Conservation (phyloP, 2,888 invertebrate genomes). For the Eupithecia insigniata region DNA sequence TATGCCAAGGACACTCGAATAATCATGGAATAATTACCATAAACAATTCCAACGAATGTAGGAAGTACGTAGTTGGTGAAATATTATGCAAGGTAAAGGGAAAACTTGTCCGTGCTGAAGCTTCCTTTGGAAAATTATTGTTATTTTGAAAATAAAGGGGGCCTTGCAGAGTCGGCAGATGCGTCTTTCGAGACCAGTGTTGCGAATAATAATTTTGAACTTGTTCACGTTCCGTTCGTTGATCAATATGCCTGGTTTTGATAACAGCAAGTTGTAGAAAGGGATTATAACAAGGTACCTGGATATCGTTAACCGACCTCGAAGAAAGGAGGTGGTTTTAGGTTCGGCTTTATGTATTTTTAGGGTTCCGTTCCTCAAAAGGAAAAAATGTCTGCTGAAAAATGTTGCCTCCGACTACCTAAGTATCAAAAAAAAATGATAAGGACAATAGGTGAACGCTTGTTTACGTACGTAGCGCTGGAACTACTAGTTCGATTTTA, state of each 20-base stretch:
- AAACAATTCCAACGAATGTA: conserved; percentile 6
- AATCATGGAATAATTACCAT: conserved; percentile 6
- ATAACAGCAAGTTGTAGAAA: background rate
- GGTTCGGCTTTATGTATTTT: too few relatives aligned
- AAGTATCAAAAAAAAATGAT: too few relatives aligned
- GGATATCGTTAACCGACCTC: too few relatives aligned
- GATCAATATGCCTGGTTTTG: background rate
- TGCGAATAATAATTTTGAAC: background rate
- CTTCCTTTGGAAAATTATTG: background rate
- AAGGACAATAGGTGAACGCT: too few relatives aligned
- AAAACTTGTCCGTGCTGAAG: background rate
- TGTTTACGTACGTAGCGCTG: too few relatives aligned
- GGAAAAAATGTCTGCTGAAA: too few relatives aligned
- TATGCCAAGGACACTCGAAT: conserved; percentile 4
- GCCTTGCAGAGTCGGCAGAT: background rate
- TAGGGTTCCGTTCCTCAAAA: too few relatives aligned
- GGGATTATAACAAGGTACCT: background rate
- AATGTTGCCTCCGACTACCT: too few relatives aligned
- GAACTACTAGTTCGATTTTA: too few relatives aligned
- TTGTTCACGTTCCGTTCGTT: background rate
- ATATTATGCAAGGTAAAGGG: conserved; percentile 11
- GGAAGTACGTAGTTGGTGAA: background rate
- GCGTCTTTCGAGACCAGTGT: background rate
- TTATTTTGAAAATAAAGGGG: conserved; percentile 6
- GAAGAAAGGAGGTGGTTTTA: too few relatives aligned